Evolutionary conservation across 1,140 invertebrate species (phyloP).

Genomic region (Theocolax elegans): DNA sequence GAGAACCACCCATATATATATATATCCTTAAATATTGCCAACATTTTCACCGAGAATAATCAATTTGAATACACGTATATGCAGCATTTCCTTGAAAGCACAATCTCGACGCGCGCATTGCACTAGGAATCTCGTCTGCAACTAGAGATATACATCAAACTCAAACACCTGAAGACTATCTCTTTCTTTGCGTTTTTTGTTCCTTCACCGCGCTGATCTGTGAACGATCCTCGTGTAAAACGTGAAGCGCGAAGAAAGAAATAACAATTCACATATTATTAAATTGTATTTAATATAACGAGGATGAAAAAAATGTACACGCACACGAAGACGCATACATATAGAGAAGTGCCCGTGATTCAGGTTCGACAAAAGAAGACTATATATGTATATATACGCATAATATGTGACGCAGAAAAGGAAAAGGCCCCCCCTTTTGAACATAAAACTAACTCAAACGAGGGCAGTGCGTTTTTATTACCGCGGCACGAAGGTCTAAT

Average conservation of each 20-base stretch:
- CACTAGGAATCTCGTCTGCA: conserved; percentile 1
- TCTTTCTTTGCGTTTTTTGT: too few relatives aligned
- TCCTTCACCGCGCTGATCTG: too few relatives aligned
- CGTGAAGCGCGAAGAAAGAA: too few relatives aligned
- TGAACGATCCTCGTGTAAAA: too few relatives aligned
- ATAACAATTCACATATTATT: too few relatives aligned
- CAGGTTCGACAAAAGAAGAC: conserved; percentile 26
- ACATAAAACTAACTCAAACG: conserved; percentile 8
- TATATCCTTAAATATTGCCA: neutral
- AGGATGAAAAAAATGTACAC: too few relatives aligned
- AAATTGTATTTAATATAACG: too few relatives aligned
- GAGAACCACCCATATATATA: too few relatives aligned
- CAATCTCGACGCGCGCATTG: neutral
- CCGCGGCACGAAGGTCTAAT: conserved; percentile 43
- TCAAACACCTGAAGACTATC: neutral
- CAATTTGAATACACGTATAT: neutral
- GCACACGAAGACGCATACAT: too few relatives aligned
- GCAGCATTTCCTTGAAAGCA: conserved; percentile 7
- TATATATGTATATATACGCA: too few relatives aligned
- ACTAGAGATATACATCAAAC: neutral
- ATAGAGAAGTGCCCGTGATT: conserved; percentile 2
- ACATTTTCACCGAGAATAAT: neutral
- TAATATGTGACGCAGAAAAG: conserved; percentile 25
- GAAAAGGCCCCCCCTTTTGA: conserved; percentile 10
- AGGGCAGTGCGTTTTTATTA: conserved; percentile 37